phyloP scores from a whole-genome alignment of 2,888 invertebrate genomes.

The Mythimna loreyi region DNA sequence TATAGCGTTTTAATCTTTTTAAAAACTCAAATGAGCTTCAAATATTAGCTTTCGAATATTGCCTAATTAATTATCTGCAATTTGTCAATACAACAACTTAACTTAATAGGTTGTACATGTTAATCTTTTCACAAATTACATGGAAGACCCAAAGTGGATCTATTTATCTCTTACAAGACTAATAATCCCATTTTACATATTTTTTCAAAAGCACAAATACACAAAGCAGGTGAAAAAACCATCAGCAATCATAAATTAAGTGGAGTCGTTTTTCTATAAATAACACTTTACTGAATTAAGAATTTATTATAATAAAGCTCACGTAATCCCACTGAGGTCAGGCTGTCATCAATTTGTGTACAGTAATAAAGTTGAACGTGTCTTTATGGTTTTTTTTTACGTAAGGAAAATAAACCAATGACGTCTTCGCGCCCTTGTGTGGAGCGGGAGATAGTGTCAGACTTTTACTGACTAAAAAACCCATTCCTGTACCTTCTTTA shows the following conservation, averaged over 20 bases:
- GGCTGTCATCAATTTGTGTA: conserved; percentile 10
- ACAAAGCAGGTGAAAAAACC: conserved; percentile 10
- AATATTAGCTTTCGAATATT: neutral
- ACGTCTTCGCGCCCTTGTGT: too few relatives aligned
- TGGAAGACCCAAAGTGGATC: conserved; percentile 21
- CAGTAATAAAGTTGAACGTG: neutral
- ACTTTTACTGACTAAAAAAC: too few relatives aligned
- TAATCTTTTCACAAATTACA: conserved; percentile 34
- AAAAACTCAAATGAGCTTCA: too few relatives aligned
- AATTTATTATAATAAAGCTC: conserved; percentile 1
- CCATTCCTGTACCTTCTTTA: too few relatives aligned
- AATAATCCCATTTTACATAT: neutral
- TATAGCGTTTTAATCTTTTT: too few relatives aligned
- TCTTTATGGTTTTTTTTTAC: too few relatives aligned
- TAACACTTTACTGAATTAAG: conserved; percentile 22
- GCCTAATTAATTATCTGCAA: neutral
- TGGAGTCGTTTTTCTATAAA: neutral
- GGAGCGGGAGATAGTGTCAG: too few relatives aligned
- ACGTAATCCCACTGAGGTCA: conserved; percentile 37
- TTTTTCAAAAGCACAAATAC: neutral
- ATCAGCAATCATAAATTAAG: conserved; percentile 27
- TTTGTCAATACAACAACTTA: neutral
- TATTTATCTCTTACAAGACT: conserved; percentile 29
- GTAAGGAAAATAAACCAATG: too few relatives aligned
- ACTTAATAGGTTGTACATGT: neutral